A percentile compares a stretch with the other conserved stretches of the same genome.
Evolutionary conservation across 1,140 invertebrate species (phyloP).

Genomic region (Drosophila grimshawi): DNA sequence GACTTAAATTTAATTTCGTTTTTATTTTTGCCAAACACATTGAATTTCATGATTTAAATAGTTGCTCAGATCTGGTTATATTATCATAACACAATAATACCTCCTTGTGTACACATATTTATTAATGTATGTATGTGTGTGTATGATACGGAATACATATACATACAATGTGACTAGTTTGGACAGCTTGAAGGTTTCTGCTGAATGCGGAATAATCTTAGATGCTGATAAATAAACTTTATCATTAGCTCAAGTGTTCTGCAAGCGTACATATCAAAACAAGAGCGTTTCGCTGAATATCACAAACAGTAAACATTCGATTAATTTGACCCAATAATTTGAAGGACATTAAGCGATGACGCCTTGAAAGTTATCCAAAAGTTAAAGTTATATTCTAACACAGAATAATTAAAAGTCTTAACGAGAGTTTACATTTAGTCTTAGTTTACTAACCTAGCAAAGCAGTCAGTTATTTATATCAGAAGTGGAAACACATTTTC

Average conservation of each 20-base stretch:
- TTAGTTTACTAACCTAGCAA: too few relatives aligned
- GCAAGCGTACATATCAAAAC: background rate
- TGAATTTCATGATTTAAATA: too few relatives aligned
- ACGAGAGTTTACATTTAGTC: too few relatives aligned
- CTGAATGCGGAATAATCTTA: background rate
- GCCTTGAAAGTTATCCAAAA: too few relatives aligned
- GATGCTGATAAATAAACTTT: slow-evolving; percentile 7
- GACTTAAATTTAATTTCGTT: too few relatives aligned
- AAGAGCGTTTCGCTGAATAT: slow-evolving; percentile 7
- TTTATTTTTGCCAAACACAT: too few relatives aligned
- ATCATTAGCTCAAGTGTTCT: slow-evolving; percentile 10
- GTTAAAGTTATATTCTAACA: too few relatives aligned
- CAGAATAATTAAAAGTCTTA: too few relatives aligned
- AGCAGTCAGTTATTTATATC: too few relatives aligned
- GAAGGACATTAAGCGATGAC: too few relatives aligned
- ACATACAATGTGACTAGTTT: background rate
- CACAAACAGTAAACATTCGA: background rate
- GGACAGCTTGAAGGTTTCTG: slow-evolving; percentile 24
- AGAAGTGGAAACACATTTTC: too few relatives aligned
- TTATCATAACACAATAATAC: background rate
- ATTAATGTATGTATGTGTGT: background rate
- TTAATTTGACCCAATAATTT: background rate
- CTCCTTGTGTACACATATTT: background rate
- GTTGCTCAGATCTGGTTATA: too few relatives aligned
- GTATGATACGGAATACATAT: background rate